Conservation (phyloP, 2,888 invertebrate species). For the Dastarcus helophoroides region DNA sequence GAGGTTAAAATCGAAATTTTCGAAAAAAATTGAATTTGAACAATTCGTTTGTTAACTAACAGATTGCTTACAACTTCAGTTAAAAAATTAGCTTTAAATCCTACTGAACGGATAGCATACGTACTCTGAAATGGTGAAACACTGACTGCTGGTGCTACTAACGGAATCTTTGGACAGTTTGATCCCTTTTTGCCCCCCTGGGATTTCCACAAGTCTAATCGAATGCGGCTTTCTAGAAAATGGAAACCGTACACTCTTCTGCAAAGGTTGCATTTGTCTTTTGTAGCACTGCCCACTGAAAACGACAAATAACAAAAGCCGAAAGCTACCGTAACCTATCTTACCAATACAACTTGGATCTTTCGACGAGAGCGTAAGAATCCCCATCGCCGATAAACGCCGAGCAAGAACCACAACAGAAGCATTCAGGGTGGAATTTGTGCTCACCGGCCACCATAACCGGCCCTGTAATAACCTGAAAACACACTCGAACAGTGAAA, state of each 20-base stretch:
- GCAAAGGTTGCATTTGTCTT: conserved; percentile 52
- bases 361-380: conserved; percentile 82
- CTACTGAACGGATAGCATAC: no score
- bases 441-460: conserved; percentile 93
- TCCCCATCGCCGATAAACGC: conserved; percentile 86
- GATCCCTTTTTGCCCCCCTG: conserved; percentile 52
- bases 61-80: no score
- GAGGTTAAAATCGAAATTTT: no score
- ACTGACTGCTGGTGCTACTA: conserved; percentile 44
- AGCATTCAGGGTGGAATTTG: conserved; percentile 94
- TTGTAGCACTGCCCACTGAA: conserved; percentile 67
- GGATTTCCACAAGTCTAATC: conserved; percentile 73
- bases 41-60: no score
- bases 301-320: conserved; percentile 18
- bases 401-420: conserved; percentile 72
- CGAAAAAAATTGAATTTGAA: no score
- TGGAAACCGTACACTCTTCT: conserved; percentile 38
- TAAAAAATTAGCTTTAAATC: no score
- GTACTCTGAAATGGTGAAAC: conserved; percentile 60
- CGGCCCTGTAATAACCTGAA: conserved; percentile 63
- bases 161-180: conserved; percentile 49
- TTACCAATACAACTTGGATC: conserved; percentile 80
- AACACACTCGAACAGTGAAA: conserved; percentile 8
- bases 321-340: conserved; percentile 13
- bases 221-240: conserved; percentile 57